These are phyloP conservation scores for Microcebus griseorufus DNA, from an alignment of 2,113 vertebrate species.

Conservation along the genomic window DNA sequence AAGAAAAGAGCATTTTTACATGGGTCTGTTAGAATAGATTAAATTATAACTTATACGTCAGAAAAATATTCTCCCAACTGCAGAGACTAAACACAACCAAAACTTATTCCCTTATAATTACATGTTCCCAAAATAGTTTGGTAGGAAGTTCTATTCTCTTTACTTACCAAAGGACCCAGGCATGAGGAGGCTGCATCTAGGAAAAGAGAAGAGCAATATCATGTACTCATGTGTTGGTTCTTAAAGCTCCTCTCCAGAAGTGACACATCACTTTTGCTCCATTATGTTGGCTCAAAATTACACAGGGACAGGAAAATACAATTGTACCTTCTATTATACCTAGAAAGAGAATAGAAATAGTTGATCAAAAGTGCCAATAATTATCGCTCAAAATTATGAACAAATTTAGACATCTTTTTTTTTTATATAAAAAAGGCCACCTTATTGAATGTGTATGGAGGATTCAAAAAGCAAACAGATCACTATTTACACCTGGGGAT, in stretches of 20 bases:
- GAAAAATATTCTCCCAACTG: background rate
- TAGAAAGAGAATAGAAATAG: background rate
- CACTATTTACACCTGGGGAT: background rate
- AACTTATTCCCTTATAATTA: background rate
- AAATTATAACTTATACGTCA: background rate
- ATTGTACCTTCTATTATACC: background rate
- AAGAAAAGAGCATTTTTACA: background rate
- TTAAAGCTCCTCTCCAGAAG: background rate
- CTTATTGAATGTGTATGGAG: background rate
- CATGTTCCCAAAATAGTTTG: background rate
- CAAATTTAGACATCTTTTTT: background rate
- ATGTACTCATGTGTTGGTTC: background rate
- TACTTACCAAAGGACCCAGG: background rate
- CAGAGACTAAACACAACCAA: background rate
- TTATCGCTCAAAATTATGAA: background rate
- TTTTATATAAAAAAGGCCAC: background rate
- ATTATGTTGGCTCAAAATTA: background rate
- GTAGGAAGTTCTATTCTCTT: background rate
- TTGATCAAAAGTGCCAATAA: background rate
- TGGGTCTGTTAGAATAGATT: background rate
- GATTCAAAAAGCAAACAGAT: background rate
- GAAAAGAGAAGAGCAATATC: background rate
- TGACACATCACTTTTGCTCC: background rate
- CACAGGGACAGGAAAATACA: background rate
- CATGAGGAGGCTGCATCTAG: background rate